Conservation (phyloP, 2,113 vertebrate genomes). For the Menidia beryllina region DNA sequence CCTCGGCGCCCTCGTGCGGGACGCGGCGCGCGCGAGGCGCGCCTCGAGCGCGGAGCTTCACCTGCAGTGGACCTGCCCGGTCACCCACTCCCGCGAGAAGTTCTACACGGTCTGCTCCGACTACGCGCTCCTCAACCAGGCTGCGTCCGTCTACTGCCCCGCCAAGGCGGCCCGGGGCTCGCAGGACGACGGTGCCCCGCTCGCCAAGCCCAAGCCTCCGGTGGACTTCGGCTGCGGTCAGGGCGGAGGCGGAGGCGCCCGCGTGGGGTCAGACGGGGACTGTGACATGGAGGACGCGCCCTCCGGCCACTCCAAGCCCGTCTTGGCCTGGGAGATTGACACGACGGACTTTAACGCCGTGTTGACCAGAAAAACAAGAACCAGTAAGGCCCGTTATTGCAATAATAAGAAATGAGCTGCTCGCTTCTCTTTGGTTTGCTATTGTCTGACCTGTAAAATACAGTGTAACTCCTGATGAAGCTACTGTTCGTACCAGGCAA, state of each 20-base stretch:
- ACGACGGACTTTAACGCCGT: slow-evolving; percentile 91
- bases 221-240: slow-evolving; percentile 73
- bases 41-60: slow-evolving; percentile 88
- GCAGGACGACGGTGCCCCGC: slow-evolving; percentile 75
- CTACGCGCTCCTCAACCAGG: slow-evolving; percentile 95
- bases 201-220: slow-evolving; percentile 76
- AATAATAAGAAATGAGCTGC: too few species aligned
- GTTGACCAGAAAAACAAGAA: slow-evolving; percentile 86
- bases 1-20: slow-evolving; percentile 80
- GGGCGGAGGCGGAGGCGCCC: slow-evolving; percentile 72
- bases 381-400: slow-evolving; percentile 83
- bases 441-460: too few species aligned
- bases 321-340: slow-evolving; percentile 97
- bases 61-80: slow-evolving; percentile 94
- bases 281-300: slow-evolving; percentile 86
- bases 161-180: slow-evolving; percentile 81
- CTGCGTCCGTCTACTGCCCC: slow-evolving; percentile 86
- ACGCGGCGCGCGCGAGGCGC: slow-evolving; percentile 75
- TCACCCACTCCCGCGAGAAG: slow-evolving; percentile 94
- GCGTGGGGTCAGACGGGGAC: slow-evolving; percentile 83
- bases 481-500: slow-evolving; percentile 82
- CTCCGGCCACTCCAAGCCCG: slow-evolving; percentile 82
- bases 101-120: slow-evolving; percentile 99
- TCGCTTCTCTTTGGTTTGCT: too few species aligned
- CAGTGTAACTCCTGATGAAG: too few species aligned